Evolutionary conservation across 1,140 invertebrate species (phyloP), one percentile per base, ranked within the genome.

Genomic region (Solen grandis): DNA sequence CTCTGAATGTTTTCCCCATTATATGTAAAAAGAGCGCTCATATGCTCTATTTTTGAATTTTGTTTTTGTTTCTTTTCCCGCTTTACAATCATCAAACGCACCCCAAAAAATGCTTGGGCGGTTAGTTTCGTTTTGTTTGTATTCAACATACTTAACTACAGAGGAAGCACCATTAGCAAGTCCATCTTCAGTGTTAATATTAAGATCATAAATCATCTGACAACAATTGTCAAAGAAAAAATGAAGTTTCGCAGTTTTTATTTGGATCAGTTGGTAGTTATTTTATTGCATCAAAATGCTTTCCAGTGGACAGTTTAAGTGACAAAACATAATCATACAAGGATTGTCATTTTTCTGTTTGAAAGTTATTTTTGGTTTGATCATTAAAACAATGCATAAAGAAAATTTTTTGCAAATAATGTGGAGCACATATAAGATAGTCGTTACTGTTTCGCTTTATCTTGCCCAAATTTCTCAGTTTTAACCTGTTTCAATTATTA

Each of bases 171-270:
- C 69, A 73, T 73, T 73, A n/a, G 69, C 25, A 31, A 59, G 54
- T 25, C 69, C 69, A 72, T 72, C 69, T 59, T 57, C 69, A 10
- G 46, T 41, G 25, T 59, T 33, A 35, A 59, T 36, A 38, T 72
- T 72, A 16, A 72, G 52, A 25, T 72, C 69, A 72, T 72, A 78
- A 35, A 83, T 50, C 50, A 31, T 78, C 3, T 46, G 10, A 62
- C 72, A 74, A 59, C 73, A n/a, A 59, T 38, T 55, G 33, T 22
- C 29, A 27, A 70, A 54, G 52, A 52, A 54, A 31, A 29, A 70
- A 70, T 50, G 68, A 50, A 54, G 50, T 54, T 54, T 54, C 13
- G 50, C 29, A 52, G 68, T 70, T 22, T 27, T 60, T n/a, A 29
- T 19, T 22, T 27, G 59, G 19, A 60, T 60, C 59, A 16, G 19